These are phyloP conservation scores for Trichechus manatus DNA, from an alignment of 2,113 vertebrate species.

Conservation along the genomic window DNA sequence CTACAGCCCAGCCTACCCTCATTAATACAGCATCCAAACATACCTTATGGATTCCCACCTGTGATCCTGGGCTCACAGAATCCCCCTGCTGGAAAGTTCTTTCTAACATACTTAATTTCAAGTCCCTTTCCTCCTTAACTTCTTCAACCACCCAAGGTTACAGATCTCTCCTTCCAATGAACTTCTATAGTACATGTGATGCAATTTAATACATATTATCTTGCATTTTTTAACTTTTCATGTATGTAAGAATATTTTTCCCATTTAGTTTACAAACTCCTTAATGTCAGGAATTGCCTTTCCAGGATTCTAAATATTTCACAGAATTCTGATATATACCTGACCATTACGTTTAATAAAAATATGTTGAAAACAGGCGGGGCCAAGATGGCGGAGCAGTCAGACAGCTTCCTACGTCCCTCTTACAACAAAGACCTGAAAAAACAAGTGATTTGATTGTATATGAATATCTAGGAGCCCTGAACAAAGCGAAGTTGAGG, in stretches of 20 bases:
- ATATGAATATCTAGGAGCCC: too few relatives aligned
- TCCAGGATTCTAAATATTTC: slow-evolving; percentile 49
- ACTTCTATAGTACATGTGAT: neutral
- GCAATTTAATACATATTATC: slow-evolving; percentile 6
- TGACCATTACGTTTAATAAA: slow-evolving; percentile 32
- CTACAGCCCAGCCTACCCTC: neutral
- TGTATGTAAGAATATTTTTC: neutral
- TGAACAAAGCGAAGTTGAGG: too few relatives aligned
- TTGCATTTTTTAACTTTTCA: slow-evolving; percentile 18
- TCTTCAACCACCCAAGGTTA: slow-evolving; percentile 27
- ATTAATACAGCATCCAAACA: neutral
- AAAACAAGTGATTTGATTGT: too few relatives aligned
- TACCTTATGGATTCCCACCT: neutral
- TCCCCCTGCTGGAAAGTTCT: slow-evolving; percentile 3
- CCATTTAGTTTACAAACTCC: slow-evolving; percentile 26
- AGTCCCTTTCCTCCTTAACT: neutral
- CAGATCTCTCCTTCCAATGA: neutral
- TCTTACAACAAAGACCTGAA: too few relatives aligned
- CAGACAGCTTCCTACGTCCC: too few relatives aligned
- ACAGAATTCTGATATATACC: neutral
- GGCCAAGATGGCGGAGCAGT: too few relatives aligned
- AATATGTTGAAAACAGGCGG: neutral
- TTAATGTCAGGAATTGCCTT: neutral
- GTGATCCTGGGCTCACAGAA: neutral
- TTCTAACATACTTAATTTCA: slow-evolving; percentile 19